Evolutionary conservation across 2,113 vertebrate genomes (phyloP).

Genomic region (Mola mola): DNA sequence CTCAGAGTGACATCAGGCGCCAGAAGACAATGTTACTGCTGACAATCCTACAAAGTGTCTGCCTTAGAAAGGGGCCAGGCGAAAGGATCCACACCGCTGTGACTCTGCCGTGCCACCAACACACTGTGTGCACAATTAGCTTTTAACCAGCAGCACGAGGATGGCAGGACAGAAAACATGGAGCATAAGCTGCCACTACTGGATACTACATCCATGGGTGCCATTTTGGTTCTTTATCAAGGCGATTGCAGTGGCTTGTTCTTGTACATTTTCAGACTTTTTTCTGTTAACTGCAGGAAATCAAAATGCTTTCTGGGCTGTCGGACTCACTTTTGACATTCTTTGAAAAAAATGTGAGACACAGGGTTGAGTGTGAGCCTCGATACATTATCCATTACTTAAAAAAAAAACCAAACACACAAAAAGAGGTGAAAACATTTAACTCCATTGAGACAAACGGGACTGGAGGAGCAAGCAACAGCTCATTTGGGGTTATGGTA

Average conservation of each 20-base stretch:
- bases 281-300: too few species aligned
- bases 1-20: constrained; percentile 68
- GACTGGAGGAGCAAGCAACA: too few species aligned
- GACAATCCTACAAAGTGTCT: constrained; percentile 62
- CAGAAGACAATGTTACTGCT: constrained; percentile 82
- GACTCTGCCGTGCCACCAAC: constrained; percentile 6
- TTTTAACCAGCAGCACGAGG: constrained; percentile 42
- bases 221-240: not conserved
- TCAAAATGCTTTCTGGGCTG: too few species aligned
- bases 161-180: constrained; percentile 43
- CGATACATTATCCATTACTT: too few species aligned
- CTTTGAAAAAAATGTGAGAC: too few species aligned
- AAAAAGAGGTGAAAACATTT: too few species aligned
- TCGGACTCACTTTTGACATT: too few species aligned
- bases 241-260: not conserved
- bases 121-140: constrained; percentile 49
- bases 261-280: too few species aligned
- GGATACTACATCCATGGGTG: constrained; percentile 17
- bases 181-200: constrained; percentile 9
- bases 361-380: too few species aligned
- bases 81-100: constrained; percentile 47
- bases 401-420: too few species aligned
- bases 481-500: too few species aligned
- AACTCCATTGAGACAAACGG: too few species aligned
- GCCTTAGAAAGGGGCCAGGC: constrained; percentile 68